Evolutionary conservation across 2,797 vertebrate species (phyloP).

Genomic region (Leucoraja ocellata): DNA sequence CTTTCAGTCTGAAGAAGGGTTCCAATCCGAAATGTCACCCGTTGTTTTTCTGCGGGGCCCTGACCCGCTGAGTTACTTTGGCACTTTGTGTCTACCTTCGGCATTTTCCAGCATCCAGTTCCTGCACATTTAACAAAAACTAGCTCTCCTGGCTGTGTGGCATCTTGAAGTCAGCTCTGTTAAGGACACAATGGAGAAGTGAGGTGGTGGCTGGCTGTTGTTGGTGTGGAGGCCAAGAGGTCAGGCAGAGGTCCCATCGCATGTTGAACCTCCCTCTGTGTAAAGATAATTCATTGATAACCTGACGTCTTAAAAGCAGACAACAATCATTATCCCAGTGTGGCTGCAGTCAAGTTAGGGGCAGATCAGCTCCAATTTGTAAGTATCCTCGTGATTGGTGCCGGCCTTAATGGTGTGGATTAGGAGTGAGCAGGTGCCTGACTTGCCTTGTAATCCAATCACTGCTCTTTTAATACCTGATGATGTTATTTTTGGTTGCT

Average conservation of each 20-base stretch:
- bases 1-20: too few relatives aligned
- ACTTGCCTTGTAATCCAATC: constrained; percentile 25
- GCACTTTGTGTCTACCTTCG: too few relatives aligned
- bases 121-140: too few relatives aligned
- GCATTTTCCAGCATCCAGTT: too few relatives aligned
- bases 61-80: too few relatives aligned
- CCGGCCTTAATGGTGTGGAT: background rate
- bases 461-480: constrained; percentile 12
- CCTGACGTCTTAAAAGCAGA: constrained; percentile 15
- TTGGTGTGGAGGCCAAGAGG: background rate
- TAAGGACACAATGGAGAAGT: background rate
- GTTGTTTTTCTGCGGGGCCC: too few relatives aligned
- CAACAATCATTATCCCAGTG: background rate
- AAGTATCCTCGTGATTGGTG: background rate
- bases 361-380: background rate
- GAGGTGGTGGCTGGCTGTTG: too few relatives aligned
- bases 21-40: too few relatives aligned
- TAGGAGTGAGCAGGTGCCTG: constrained; percentile 28
- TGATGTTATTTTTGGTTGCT: background rate
- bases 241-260: background rate
- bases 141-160: too few relatives aligned
- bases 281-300: constrained; percentile 10
- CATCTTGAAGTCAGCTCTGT: background rate
- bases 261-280: background rate
- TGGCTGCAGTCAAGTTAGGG: background rate